phyloP scores from a whole-genome alignment of 1,140 invertebrate genomes.

The Macrostomum lignano region DNA sequence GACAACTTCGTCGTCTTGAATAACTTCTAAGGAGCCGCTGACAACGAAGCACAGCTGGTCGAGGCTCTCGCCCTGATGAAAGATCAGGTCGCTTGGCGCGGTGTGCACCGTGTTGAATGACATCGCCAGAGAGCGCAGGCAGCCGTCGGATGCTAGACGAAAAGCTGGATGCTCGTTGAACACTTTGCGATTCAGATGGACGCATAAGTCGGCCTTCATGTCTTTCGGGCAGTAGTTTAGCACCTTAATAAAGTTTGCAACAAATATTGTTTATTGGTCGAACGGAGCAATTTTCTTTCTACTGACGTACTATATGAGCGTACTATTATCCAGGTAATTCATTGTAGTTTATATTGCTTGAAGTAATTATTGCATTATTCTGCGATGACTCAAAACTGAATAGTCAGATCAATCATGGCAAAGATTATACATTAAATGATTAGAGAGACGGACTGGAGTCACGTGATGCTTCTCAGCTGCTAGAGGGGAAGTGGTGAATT shows the following conservation, averaged over 20 bases:
- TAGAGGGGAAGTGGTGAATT: too few relatives aligned
- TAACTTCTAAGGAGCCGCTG: constrained; percentile 87
- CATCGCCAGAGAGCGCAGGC: constrained; percentile 82
- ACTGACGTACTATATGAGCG: too few relatives aligned
- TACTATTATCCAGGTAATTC: too few relatives aligned
- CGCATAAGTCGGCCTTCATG: constrained; percentile 99
- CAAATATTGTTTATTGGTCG: too few relatives aligned
- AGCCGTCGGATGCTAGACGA: constrained; percentile 80
- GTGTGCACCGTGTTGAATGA: constrained; percentile 41
- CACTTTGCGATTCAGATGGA: constrained; percentile 94
- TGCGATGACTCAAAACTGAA: too few relatives aligned
- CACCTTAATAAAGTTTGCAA: constrained; percentile 38
- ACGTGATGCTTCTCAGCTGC: too few relatives aligned
- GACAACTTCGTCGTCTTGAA: constrained; percentile 97
- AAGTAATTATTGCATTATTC: too few relatives aligned
- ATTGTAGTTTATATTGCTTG: too few relatives aligned
- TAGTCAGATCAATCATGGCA: too few relatives aligned
- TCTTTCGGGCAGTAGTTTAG: constrained; percentile 98
- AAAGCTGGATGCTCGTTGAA: constrained; percentile 99
- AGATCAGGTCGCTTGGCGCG: constrained; percentile 27
- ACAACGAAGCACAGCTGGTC: constrained; percentile 96
- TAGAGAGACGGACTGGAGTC: too few relatives aligned
- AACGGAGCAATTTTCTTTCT: too few relatives aligned
- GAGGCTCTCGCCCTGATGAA: constrained; percentile 57
- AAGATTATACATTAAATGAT: too few relatives aligned